A percentile compares a stretch with the other conserved stretches of the same genome.
phyloP scores from a whole-genome alignment of 2,797 vertebrate species.

The Babyrousa celebensis region DNA sequence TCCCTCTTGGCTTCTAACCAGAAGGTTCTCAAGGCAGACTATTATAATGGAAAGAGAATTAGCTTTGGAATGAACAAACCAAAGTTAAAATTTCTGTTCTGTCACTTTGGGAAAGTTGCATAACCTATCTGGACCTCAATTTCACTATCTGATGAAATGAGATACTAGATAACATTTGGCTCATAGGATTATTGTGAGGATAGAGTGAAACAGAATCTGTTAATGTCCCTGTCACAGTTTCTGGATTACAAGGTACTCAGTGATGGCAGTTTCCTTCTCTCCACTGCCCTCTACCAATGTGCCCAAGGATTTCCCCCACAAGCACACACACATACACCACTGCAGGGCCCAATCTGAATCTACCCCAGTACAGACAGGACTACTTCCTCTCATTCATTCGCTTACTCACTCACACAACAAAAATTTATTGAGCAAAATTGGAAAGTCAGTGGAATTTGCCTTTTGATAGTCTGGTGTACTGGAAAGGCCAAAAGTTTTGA shows the following conservation, averaged over 20 bases:
- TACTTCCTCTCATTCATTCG: not conserved
- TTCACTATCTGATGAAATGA: constrained; percentile 49
- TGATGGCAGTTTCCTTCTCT: not conserved
- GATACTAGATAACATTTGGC: not conserved
- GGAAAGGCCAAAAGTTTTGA: constrained; percentile 13
- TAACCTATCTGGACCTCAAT: not conserved
- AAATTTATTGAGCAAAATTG: constrained; percentile 21
- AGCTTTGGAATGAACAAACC: not conserved
- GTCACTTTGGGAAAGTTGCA: not conserved
- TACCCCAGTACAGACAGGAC: not conserved
- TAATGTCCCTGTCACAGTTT: not conserved
- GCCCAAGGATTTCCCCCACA: not conserved
- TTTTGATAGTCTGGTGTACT: not conserved
- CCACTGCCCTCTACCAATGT: not conserved
- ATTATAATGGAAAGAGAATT: constrained; percentile 16
- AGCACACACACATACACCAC: not conserved
- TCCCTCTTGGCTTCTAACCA: not conserved
- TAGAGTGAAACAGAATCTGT: constrained; percentile 41
- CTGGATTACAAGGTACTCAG: not conserved
- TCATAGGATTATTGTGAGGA: not conserved
- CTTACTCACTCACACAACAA: constrained; percentile 7
- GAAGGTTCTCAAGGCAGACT: not conserved
- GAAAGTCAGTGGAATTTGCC: constrained; percentile 14
- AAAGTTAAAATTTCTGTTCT: constrained; percentile 26
- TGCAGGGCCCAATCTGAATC: not conserved